These are phyloP conservation scores for Noctua pronuba DNA, from an alignment of 2,888 invertebrate species.

Conservation along the genomic window DNA sequence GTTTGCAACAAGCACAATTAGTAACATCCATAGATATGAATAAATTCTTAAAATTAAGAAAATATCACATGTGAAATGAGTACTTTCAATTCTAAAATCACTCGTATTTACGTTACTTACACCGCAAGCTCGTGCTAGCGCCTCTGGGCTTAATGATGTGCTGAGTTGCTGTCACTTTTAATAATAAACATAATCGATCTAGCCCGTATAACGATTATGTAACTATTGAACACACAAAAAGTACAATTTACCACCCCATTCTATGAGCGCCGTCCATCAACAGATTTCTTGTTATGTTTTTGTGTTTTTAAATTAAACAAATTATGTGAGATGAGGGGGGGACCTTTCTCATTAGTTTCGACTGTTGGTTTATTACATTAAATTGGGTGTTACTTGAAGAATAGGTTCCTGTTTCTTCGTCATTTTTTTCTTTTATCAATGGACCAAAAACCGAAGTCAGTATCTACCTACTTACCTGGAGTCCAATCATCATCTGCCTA, in stretches of 20 bases:
- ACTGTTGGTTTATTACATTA: conserved; percentile 64
- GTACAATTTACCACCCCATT: conserved; percentile 46
- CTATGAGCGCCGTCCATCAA: conserved; percentile 21
- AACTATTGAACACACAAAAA: conserved; percentile 43
- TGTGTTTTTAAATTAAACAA: conserved; percentile 80
- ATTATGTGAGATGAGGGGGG: conserved; percentile 72
- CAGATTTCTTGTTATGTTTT: conserved; percentile 69
- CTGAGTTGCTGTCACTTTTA: conserved; percentile 40
- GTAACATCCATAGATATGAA: too few species aligned
- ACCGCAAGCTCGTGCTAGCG: background rate
- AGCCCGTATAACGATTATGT: conserved; percentile 57
- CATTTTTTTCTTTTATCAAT: background rate
- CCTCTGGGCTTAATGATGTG: background rate
- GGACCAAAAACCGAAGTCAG: background rate
- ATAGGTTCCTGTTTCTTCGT: background rate
- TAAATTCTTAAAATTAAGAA: too few species aligned
- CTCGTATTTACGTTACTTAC: too few species aligned
- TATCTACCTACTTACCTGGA: background rate
- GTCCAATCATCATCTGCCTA: background rate
- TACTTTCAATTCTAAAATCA: too few species aligned
- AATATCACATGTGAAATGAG: too few species aligned
- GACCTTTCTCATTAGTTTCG: conserved; percentile 68
- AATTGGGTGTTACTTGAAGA: conserved; percentile 23
- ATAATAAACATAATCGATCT: conserved; percentile 39
- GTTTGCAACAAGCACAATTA: too few species aligned